phyloP scores from a whole-genome alignment of 2,888 invertebrate genomes.

The Metacarcinus magister region DNA sequence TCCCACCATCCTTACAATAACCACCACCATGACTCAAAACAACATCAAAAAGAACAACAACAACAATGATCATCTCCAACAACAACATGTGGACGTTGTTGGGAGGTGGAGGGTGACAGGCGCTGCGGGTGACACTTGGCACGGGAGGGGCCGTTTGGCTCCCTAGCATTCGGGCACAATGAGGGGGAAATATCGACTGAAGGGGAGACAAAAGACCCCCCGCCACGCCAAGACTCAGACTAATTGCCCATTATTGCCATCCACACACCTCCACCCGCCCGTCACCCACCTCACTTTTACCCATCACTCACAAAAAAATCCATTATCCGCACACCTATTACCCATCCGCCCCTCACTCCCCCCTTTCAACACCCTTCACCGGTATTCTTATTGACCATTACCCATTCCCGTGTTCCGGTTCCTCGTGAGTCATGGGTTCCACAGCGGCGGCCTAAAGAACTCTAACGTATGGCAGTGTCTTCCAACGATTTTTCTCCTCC shows the following conservation, averaged over 20 bases:
- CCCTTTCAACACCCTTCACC: not conserved
- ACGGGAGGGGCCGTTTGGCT: conserved; percentile 21
- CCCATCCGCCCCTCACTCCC: not conserved
- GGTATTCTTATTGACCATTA: not conserved
- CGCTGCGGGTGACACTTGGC: conserved; percentile 13
- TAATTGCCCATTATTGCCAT: conserved; percentile 44
- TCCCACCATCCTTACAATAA: not conserved
- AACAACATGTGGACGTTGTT: not conserved
- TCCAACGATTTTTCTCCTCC: not conserved
- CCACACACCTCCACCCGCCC: conserved; percentile 30
- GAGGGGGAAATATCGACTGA: conserved; percentile 31
- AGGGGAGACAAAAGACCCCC: conserved; percentile 33
- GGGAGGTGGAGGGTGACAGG: not conserved
- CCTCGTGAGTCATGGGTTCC: not conserved
- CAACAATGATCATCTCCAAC: not conserved
- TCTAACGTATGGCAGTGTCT: not conserved
- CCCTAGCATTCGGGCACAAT: conserved; percentile 17
- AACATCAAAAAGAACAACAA: not conserved
- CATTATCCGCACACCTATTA: conserved; percentile 11
- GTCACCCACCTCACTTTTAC: not conserved
- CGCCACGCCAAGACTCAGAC: conserved; percentile 48
- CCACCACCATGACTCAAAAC: not conserved
- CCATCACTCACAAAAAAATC: conserved; percentile 4
- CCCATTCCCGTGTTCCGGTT: not conserved
- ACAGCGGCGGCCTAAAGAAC: not conserved